phyloP scores from a whole-genome alignment of 2,888 invertebrate species.

The Coelopa pilipes region DNA sequence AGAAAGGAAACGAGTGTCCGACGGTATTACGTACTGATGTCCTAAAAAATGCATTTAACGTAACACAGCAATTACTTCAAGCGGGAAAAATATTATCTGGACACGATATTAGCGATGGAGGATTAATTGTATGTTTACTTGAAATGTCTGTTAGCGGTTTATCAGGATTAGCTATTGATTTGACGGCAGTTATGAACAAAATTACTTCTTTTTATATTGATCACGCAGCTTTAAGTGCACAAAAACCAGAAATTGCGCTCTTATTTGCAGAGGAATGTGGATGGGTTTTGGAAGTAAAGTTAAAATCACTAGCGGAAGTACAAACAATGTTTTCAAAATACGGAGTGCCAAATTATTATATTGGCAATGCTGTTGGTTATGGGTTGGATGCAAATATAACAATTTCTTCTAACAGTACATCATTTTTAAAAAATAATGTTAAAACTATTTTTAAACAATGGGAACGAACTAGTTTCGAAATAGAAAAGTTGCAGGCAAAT shows the following conservation, averaged over 20 bases:
- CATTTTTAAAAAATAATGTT: slow-evolving; percentile 72
- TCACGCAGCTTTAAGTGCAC: slow-evolving; percentile 54
- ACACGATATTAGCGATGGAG: slow-evolving; percentile 98
- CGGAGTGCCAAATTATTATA: slow-evolving; percentile 73
- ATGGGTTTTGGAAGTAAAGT: slow-evolving; percentile 81
- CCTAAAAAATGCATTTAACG: slow-evolving; percentile 81
- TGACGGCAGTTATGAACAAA: slow-evolving; percentile 68
- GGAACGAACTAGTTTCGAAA: slow-evolving; percentile 94
- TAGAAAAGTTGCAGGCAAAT: slow-evolving; percentile 89
- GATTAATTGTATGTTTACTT: slow-evolving; percentile 85
- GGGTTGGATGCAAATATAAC: slow-evolving; percentile 70
- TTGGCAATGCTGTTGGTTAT: slow-evolving; percentile 75
- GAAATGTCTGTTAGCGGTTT: slow-evolving; percentile 98
- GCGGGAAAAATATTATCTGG: slow-evolving; percentile 74
- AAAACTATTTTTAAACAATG: slow-evolving; percentile 82
- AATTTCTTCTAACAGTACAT: slow-evolving; percentile 46
- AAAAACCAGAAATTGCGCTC: slow-evolving; percentile 72
- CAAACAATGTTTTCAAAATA: slow-evolving; percentile 72
- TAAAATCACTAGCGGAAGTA: slow-evolving; percentile 70
- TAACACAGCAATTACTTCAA: slow-evolving; percentile 85
- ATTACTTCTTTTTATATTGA: slow-evolving; percentile 47
- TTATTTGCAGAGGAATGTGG: slow-evolving; percentile 89
- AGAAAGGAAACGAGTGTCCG: slow-evolving; percentile 83
- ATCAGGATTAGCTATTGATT: slow-evolving; percentile 77
- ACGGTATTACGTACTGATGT: slow-evolving; percentile 79